These are phyloP conservation scores for Bufo gargarizans DNA, from an alignment of 2,113 vertebrate genomes.

Conservation along the genomic window DNA sequence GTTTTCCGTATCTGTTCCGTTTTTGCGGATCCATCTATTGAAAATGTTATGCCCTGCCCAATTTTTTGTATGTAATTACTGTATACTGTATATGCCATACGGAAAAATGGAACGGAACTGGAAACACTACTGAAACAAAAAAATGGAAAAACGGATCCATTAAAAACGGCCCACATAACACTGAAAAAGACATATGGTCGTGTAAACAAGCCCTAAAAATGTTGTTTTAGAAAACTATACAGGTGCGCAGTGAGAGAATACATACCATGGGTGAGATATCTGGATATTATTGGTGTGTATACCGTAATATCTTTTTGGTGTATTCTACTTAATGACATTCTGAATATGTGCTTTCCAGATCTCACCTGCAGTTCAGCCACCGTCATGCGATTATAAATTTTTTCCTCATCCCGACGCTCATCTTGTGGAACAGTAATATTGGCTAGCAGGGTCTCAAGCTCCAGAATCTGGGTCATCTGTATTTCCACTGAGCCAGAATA, in stretches of 20 bases:
- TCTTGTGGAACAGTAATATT: constrained; percentile 95
- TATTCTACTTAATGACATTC: neutral
- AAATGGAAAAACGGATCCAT: too few relatives aligned
- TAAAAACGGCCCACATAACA: too few relatives aligned
- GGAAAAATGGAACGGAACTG: too few relatives aligned
- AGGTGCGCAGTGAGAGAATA: neutral
- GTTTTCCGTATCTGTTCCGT: too few relatives aligned
- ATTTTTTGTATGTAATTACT: too few relatives aligned
- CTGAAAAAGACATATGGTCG: too few relatives aligned
- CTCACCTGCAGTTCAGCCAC: constrained; percentile 89
- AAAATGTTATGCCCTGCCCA: too few relatives aligned
- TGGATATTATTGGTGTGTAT: neutral
- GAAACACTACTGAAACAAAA: too few relatives aligned
- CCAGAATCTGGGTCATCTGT: constrained; percentile 92
- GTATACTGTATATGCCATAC: too few relatives aligned
- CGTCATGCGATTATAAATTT: constrained; percentile 94
- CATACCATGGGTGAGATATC: too few relatives aligned
- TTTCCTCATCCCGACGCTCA: constrained; percentile 91
- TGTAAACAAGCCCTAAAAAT: neutral
- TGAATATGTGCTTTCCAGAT: neutral
- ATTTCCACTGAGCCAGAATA: constrained; percentile 69
- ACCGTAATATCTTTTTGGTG: too few relatives aligned
- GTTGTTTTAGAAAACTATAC: neutral
- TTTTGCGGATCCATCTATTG: too few relatives aligned
- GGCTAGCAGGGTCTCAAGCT: constrained; percentile 88